Evolutionary conservation across 2,797 vertebrate genomes (phyloP), one percentile per base, ranked within the genome.

Genomic region (Chiloscyllium punctatum): DNA sequence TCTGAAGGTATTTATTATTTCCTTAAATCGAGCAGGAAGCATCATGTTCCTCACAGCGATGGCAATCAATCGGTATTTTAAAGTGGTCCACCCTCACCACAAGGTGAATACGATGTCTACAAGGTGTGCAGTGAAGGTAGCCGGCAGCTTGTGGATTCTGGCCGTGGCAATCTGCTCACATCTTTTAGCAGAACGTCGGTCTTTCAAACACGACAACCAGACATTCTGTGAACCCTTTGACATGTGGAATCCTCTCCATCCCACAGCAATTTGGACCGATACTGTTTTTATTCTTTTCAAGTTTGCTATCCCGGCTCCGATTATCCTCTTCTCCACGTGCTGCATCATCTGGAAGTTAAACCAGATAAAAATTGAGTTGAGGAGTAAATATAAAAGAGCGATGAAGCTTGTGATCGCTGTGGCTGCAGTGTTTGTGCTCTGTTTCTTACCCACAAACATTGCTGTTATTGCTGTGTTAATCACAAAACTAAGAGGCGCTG

Each of bases 341-440:
- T 48, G 30, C 42, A 96, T 96, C 13, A 69, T 96, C 72, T 95
- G n/a, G 88, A 57, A 95, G 72, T 92, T 96, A 53, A 95, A 53
- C 15, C 92, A 72, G 53, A 90, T 95, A 84, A 79, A 92, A 48
- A 71, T 2, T 30, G 68, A 66, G 2, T 8, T 79, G 6, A 51
- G 16, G 68, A 57, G 74, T 30, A 96, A 95, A 53, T 96, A 96
- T 3, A 79, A 88, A 3, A 87, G n/a, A 72, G 95, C 95, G 21
- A 94, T 96, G 15, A 95, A 95, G 88, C 90, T 86, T 23, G 74
- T 96, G 71, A 96, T 74, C 87, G 94, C 95, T 42, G 79, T 96
- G 42, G 86, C 95, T n/a, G 86, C 57, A 33, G 33, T 96, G 51
- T 96, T 96, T 27, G 94, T 96, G 4, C 6, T 96, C 11, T 96